phyloP scores from a whole-genome alignment of 2,113 vertebrate genomes.

The Leptosomus discolor region DNA sequence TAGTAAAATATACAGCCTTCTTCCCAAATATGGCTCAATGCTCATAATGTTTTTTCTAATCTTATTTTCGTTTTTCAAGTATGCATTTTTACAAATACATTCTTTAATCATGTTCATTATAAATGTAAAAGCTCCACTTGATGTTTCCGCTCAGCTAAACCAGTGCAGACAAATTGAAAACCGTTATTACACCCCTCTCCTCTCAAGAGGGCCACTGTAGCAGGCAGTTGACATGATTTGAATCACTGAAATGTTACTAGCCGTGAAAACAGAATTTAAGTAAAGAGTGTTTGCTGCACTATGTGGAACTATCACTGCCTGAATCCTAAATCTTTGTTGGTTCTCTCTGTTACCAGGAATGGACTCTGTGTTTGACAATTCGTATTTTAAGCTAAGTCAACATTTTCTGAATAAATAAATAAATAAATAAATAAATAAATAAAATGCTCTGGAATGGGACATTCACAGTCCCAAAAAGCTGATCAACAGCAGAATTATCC shows the following conservation, averaged over 20 bases:
- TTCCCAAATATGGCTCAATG: neutral
- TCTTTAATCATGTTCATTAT: slow-evolving; percentile 47
- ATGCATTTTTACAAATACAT: slow-evolving; percentile 1
- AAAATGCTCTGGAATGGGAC: neutral
- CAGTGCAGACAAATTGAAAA: slow-evolving; percentile 45
- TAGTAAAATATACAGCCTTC: neutral
- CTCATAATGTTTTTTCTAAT: neutral
- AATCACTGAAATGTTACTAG: slow-evolving; percentile 30
- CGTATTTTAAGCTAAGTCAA: neutral
- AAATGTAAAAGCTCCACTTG: slow-evolving; percentile 36
- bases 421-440: neutral
- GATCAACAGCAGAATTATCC: neutral
- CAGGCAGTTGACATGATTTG: neutral
- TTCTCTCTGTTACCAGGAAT: neutral
- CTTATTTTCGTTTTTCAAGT: slow-evolving; percentile 36
- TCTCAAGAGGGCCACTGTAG: slow-evolving; percentile 37
- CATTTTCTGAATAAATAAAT: neutral
- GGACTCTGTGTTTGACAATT: neutral
- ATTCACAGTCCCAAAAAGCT: neutral
- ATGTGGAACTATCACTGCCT: neutral
- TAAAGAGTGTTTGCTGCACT: neutral
- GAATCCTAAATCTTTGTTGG: neutral
- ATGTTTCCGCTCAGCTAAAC: slow-evolving; percentile 42
- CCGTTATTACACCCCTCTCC: neutral
- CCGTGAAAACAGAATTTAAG: neutral